Evolutionary conservation across 2,797 vertebrate genomes (phyloP).

Genomic region (Gymnopithys bicolor): DNA sequence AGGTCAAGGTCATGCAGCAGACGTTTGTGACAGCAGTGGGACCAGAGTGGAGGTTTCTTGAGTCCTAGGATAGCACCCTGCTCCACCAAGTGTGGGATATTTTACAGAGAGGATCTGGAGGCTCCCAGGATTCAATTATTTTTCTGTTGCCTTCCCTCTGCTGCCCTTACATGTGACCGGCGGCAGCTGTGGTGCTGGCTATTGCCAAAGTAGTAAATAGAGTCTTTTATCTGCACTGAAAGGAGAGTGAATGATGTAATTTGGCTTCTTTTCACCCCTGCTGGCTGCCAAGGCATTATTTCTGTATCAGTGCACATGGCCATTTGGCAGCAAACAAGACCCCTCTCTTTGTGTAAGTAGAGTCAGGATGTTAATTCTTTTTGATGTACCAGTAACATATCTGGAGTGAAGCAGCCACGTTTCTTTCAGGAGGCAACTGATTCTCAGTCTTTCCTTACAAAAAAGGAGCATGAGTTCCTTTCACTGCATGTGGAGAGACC

Average conservation of each 20-base stretch:
- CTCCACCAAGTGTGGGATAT: neutral
- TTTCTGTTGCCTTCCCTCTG: neutral
- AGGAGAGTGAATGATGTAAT: slow-evolving; percentile 54
- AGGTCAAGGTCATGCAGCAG: neutral
- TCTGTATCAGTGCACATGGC: slow-evolving; percentile 23
- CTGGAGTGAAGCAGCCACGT: neutral
- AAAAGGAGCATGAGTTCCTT: neutral
- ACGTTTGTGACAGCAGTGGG: neutral
- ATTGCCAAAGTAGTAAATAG: slow-evolving; percentile 56
- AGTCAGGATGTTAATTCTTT: slow-evolving; percentile 52
- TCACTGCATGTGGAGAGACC: accelerated
- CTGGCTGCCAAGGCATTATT: slow-evolving; percentile 36
- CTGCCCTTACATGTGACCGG: slow-evolving; percentile 7
- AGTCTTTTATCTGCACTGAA: slow-evolving; percentile 43
- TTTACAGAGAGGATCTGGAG: neutral
- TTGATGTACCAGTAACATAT: slow-evolving; percentile 11
- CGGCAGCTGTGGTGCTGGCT: slow-evolving; percentile 6
- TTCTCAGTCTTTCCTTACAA: neutral
- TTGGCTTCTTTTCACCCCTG: slow-evolving; percentile 19
- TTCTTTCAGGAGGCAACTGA: slow-evolving; percentile 2
- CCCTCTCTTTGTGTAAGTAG: slow-evolving; percentile 43
- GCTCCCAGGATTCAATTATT: neutral
- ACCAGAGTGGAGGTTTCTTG: neutral
- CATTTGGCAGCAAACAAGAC: neutral
- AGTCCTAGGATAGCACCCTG: neutral